Conservation (phyloP, 2,888 invertebrate genomes). For the Tetragnatha montana region DNA sequence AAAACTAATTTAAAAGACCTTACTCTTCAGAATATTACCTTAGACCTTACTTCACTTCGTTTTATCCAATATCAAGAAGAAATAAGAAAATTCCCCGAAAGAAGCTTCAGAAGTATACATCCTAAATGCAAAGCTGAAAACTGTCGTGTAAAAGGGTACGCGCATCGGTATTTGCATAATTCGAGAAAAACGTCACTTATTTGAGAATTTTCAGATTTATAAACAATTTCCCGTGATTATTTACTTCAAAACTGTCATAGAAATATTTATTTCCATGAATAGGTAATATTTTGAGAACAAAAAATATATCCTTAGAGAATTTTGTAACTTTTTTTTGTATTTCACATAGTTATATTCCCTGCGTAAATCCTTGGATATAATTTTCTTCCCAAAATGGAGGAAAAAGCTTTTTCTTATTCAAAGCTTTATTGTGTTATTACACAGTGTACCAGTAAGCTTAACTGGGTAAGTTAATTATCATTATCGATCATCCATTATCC, state of each 20-base stretch:
- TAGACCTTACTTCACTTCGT: too few species aligned
- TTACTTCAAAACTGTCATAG: neutral
- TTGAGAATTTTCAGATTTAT: neutral
- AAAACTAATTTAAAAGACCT: too few species aligned
- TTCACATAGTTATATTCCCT: neutral
- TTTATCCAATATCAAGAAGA: neutral
- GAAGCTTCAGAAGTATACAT: neutral
- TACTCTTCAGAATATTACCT: too few species aligned
- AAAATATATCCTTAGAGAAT: neutral
- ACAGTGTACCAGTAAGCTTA: too few species aligned
- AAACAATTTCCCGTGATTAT: slow-evolving; percentile 17
- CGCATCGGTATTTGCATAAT: neutral
- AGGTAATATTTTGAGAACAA: neutral
- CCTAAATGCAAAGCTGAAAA: slow-evolving; percentile 1
- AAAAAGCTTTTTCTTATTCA: too few species aligned
- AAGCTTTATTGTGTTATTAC: too few species aligned
- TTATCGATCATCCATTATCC: too few species aligned
- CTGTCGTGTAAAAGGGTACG: neutral
- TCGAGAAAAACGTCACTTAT: neutral
- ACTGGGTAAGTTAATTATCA: too few species aligned
- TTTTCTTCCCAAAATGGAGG: too few species aligned
- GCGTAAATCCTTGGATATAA: too few species aligned
- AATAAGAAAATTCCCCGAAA: neutral
- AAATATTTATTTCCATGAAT: neutral
- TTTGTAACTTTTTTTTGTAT: neutral